Evolutionary conservation across 2,113 vertebrate genomes (phyloP).

Genomic region (Actinemys pallida): DNA sequence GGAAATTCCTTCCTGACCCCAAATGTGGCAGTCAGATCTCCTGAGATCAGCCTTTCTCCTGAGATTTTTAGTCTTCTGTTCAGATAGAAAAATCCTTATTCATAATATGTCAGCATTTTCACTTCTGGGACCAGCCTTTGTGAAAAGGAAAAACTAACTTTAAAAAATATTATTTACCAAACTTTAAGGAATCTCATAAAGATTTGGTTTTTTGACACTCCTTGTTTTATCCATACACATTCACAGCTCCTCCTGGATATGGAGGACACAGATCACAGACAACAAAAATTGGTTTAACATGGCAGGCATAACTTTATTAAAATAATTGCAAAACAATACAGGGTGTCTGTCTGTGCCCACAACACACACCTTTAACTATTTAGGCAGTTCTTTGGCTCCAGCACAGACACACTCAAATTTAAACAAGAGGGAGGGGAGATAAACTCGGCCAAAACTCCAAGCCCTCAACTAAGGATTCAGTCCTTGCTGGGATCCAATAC

Average conservation of each 20-base stretch:
- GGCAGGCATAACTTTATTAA: not conserved
- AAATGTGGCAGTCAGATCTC: no score
- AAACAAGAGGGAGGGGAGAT: not conserved
- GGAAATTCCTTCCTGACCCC: no score
- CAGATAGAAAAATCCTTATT: not conserved
- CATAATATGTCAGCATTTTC: not conserved
- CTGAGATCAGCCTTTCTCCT: no score
- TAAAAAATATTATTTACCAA: no score
- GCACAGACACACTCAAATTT: not conserved
- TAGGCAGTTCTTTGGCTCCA: not conserved
- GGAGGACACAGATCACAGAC: not conserved
- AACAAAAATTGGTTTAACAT: not conserved
- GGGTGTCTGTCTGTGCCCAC: not conserved
- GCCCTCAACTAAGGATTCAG: not conserved
- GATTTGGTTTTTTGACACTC: no score
- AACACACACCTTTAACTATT: not conserved
- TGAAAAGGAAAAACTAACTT: no score
- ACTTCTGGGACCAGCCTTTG: not conserved
- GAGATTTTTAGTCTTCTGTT: no score
- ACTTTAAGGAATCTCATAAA: no score
- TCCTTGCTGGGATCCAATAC: not conserved
- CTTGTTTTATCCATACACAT: not conserved
- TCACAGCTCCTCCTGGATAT: not conserved
- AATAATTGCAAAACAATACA: not conserved
- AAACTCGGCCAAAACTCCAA: not conserved